Conservation (phyloP, 2,888 invertebrate genomes). For the Pseudolycoriella hygida region DNA sequence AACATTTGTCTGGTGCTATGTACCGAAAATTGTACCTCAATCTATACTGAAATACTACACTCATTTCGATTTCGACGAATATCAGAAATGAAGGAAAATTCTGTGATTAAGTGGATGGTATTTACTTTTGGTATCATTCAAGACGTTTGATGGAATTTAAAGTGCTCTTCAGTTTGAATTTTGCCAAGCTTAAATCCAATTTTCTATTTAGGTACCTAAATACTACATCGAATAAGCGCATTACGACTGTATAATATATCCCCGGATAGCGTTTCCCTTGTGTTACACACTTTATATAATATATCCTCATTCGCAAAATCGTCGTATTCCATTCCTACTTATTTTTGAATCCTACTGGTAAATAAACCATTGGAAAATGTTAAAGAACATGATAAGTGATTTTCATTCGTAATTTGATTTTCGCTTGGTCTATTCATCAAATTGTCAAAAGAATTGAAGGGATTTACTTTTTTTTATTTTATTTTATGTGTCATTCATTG, state of each 20-base stretch:
- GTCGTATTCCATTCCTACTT: no score
- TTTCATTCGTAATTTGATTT: constrained; percentile 1
- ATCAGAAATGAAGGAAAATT: constrained; percentile 1
- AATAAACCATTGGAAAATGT: not conserved
- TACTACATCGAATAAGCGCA: not conserved
- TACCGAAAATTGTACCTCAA: no score
- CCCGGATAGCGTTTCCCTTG: no score
- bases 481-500: no score
- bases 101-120: constrained; percentile 1
- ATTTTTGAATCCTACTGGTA: no score
- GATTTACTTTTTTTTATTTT: not conserved
- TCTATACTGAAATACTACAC: not conserved
- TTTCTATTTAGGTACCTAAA: not conserved
- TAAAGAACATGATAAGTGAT: constrained; percentile 1
- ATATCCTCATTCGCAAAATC: no score
- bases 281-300: no score
- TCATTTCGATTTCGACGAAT: not conserved
- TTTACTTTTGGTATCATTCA: constrained; percentile 1
- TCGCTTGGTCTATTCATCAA: constrained; percentile 1
- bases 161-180: constrained; percentile 1
- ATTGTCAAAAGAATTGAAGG: not conserved
- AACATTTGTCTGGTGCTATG: not conserved
- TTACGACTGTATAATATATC: not conserved
- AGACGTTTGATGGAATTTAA: constrained; percentile 1
- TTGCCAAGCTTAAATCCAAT: constrained; percentile 1